Evolutionary conservation across 2,797 vertebrate genomes (phyloP), one percentile per base, ranked within the genome.

Genomic region (Poliocrania exsul): DNA sequence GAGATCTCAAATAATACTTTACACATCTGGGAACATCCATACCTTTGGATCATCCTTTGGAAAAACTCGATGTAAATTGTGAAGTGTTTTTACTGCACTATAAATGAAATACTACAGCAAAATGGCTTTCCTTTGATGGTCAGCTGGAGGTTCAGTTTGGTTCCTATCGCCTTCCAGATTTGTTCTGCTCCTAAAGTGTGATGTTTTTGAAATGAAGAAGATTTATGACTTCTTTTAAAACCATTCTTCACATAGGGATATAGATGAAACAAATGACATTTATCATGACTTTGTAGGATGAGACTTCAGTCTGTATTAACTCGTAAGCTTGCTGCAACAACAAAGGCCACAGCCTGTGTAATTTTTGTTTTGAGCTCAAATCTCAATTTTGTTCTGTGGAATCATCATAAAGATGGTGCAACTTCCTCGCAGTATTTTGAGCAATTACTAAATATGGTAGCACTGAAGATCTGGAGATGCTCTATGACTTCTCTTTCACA

Each of bases 21-120:
- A 21, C 11, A n/a, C 15, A 5, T 10, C 12, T 46, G 13, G 51
- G 10, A 46, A 47, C n/a, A 49, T 40, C 35, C 24, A 38, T 3
- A 31, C 5, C 16, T 75, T 60, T 83, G 50, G 13, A 40, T 75
- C 14, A 81, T 7, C 10, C 33, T 81, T 81, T 73, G 19, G 50
- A 86, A 86, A 79, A 71, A 19, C 0, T 11, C 0, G 0, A 0
- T 44, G 35, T 9, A 26, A 24, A 62, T 12, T 16, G 75, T 25
- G 20, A 51, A 7, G 13, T 35, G 15, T 3, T 88, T 90, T 70
- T 66, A 51, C 5, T 56, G 14, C 11, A 28, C 9, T n/a, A 10
- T 9, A 18, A 5, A 42, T 64, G 9, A 87, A 61, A 90, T 31
- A 42, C 6, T 66, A 42, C 21, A 70, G 24, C 15, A 66, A 77